These are phyloP conservation scores for Sebastes oblongus DNA, from an alignment of 2,797 vertebrate genomes.

Conservation along the genomic window DNA sequence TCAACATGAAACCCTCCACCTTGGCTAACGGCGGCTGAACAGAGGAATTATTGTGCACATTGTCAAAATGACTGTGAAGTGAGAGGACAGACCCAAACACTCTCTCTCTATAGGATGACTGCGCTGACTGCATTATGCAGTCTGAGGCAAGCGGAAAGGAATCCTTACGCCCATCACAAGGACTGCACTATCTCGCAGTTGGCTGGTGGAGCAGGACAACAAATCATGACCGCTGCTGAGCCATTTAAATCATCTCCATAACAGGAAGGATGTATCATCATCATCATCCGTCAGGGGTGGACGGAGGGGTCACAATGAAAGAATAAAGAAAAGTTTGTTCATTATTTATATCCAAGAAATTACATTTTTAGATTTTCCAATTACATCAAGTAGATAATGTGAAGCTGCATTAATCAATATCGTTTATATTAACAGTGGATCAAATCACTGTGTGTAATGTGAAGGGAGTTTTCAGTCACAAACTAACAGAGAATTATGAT, in stretches of 20 bases:
- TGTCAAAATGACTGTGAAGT: constrained; percentile 45
- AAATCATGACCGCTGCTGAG: constrained; percentile 49
- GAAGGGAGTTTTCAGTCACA: background rate
- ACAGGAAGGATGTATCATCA: constrained; percentile 49
- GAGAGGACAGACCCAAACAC: constrained; percentile 34
- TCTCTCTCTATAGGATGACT: constrained; percentile 50
- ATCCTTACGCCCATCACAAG: constrained; percentile 73
- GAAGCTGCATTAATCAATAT: background rate
- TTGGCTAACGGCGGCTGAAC: constrained; percentile 15
- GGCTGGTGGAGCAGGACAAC: constrained; percentile 45
- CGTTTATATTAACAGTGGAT: background rate
- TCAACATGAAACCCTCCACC: constrained; percentile 5
- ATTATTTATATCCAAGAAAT: background rate
- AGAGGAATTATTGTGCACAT: constrained; percentile 38
- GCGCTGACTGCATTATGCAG: constrained; percentile 69
- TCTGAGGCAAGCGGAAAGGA: constrained; percentile 78
- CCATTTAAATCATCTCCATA: constrained; percentile 59
- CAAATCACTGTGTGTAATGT: background rate
- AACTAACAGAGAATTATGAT: background rate
- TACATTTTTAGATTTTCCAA: background rate
- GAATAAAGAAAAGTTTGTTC: background rate
- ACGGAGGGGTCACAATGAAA: background rate
- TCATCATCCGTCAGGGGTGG: background rate
- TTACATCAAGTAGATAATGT: background rate
- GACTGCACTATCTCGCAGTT: constrained; percentile 64